Conservation (phyloP, 1,140 invertebrate species). For the Papilio machaon region DNA sequence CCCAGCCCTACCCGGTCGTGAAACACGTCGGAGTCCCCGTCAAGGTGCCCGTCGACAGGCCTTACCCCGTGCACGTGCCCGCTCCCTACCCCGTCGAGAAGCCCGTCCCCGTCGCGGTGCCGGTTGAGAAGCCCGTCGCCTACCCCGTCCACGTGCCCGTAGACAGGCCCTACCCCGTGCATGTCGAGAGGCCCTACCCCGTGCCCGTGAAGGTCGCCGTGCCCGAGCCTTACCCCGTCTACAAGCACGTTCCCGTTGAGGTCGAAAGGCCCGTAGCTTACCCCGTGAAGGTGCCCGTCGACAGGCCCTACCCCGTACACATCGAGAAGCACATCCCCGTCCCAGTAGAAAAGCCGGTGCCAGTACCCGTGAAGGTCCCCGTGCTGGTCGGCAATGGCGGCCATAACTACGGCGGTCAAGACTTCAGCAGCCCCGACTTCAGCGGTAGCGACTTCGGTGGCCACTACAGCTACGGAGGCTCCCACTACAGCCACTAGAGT, state of each 20-base stretch:
- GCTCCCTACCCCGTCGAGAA: constrained; percentile 84
- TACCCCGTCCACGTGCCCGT: constrained; percentile 84
- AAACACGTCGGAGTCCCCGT: constrained; percentile 81
- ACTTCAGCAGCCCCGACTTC: constrained; percentile 52
- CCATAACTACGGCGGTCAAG: constrained; percentile 39
- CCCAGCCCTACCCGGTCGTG: constrained; percentile 83
- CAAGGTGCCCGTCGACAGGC: constrained; percentile 83
- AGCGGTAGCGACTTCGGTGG: constrained; percentile 45
- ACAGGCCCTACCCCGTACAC: constrained; percentile 83
- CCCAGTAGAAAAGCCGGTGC: constrained; percentile 82
- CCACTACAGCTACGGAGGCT: constrained; percentile 67
- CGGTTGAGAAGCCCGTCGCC: constrained; percentile 83
- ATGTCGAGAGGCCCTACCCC: constrained; percentile 82
- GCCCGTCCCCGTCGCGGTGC: constrained; percentile 82
- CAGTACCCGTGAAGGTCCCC: constrained; percentile 83
- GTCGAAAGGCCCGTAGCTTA: constrained; percentile 86
- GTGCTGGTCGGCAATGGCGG: constrained; percentile 62
- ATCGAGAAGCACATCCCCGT: constrained; percentile 78
- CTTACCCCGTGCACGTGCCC: constrained; percentile 85
- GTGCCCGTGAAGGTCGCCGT: constrained; percentile 83
- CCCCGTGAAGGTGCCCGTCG: constrained; percentile 84
- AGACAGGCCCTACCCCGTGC: constrained; percentile 80
- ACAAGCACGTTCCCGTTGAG: constrained; percentile 83
- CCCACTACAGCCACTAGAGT: constrained; percentile 79
- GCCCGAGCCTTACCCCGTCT: constrained; percentile 82